Evolutionary conservation across 2,888 invertebrate species (phyloP), one percentile per base, ranked within the genome.

Genomic region (Drosophila algonquin): DNA sequence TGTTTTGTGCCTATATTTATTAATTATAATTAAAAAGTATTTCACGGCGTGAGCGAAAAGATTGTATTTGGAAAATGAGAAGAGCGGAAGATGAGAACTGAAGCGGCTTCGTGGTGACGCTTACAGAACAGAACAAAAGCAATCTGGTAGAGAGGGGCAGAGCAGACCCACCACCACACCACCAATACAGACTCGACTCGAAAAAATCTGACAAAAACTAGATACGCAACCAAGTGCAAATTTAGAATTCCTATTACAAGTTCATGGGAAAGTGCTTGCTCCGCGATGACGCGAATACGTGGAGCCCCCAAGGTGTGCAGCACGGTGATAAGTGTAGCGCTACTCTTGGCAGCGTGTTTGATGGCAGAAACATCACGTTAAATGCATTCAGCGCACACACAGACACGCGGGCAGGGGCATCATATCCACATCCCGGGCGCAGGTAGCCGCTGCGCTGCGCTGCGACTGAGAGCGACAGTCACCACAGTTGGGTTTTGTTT

Each of bases 201-300:
- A 64, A 51, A 63, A 73, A 73, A 75, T 69, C 63, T 55, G 53
- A 58, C 73, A 68, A 69, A 78, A 75, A 71, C 56, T 70, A 65
- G 76, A 75, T 75, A 77, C 69, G 65, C 64, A 58, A 62, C 53
- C 68, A 73, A 81, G 76, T 86, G 81, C 83, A 81, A 85, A 84
- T 74, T 79, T 79, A 76, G 89, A 79, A 82, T 79, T 74, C 76
- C 68, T 76, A 69, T 73, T 77, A 84, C 86, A 87, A 87, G 86
- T 88, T 87, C 87, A 89, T 77, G 87, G 81, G 74, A 78, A 76
- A 77, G 60, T 57, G 69, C 69, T 71, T 16, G 45, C 40, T 52
- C 48, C 27, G 56, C 69, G 61, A 64, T 77, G 71, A 61, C 72
- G 84, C 75, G 81, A 71, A 65, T 61, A 47, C 52, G 63, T 65